Evolutionary conservation across 1,140 invertebrate genomes (phyloP), one percentile per base, ranked within the genome.

Genomic region (Lepidurus couesii): DNA sequence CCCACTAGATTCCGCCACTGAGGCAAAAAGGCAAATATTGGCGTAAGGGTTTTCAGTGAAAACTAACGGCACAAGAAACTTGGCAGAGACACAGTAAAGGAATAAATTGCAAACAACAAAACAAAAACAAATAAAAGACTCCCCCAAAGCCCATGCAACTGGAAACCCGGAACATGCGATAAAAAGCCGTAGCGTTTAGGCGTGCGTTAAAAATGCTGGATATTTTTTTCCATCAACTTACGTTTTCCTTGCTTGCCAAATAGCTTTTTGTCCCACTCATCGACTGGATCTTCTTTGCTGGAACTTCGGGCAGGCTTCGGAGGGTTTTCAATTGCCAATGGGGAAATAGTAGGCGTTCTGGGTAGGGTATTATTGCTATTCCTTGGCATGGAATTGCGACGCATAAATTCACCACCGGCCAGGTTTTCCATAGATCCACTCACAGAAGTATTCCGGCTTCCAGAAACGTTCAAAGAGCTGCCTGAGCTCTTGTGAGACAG

Each of bases 401-500:
- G 84, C 42, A 88, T 82, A 34, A 84, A 82, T 79, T 85, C 84
- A 8, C 83, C 88, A 21, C 88, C 88, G 44, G 87, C 88, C 26
- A 89, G 83, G 81, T 89, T 89, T 83, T 90, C 88, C 42, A 89
- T 81, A 34, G 88, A 89, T 75, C 86, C 87, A 82, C 86, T 87
- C n/a, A 85, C 83, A 42, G 87, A 86, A 34, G 86, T 86, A 73
- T 86, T 85, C 26, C 86, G 85, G 45, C 86, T 86, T 81, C 87
- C 87, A 75, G 80, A 87, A n/a, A 89, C 87, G 75, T 81, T 82
- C 3, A 95, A 84, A 13, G 93, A 94, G 83, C 92, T 94, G 6
- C 90, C 91, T 13, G 93, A 95, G 84, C 93, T 94, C 85, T 94
- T 94, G 83, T 95, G 92, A 10, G 93, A 95, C 47, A 95, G 85